These are phyloP conservation scores for Sitta europaea DNA, from an alignment of 2,113 vertebrate species.

Conservation along the genomic window DNA sequence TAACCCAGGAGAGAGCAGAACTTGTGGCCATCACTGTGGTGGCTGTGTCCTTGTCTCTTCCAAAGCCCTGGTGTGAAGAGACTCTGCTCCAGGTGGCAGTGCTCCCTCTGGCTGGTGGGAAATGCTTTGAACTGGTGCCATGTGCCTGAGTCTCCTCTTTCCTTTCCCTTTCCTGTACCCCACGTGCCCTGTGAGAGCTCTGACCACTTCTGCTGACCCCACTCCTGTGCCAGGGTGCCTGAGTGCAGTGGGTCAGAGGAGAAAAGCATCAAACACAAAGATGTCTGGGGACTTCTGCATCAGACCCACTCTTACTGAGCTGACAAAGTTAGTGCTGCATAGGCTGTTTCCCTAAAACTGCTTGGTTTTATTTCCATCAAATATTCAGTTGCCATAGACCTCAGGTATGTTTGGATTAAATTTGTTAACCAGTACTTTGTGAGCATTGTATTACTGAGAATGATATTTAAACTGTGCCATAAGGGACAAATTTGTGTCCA, in stretches of 20 bases:
- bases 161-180: not conserved
- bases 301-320: not conserved
- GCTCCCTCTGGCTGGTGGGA: not conserved
- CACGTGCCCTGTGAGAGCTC: fast-evolving
- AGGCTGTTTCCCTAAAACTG: not conserved
- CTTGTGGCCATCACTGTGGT: fast-evolving
- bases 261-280: not conserved
- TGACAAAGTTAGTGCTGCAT: not conserved
- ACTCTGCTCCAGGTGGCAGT: not conserved
- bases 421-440: not conserved
- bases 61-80: not conserved
- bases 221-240: not conserved
- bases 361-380: not conserved
- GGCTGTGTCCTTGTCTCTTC: not conserved
- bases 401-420: not conserved
- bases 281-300: not conserved
- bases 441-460: not conserved
- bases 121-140: not conserved
- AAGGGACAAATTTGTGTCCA: not conserved
- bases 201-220: not conserved
- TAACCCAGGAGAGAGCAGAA: not conserved
- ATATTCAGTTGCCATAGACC: not conserved
- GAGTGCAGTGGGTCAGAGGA: not conserved
- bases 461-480: not conserved
- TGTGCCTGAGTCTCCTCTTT: not conserved